Base-by-base conservation (phyloP, 2,888 invertebrate genomes). In the Protonemura montana region DNA sequence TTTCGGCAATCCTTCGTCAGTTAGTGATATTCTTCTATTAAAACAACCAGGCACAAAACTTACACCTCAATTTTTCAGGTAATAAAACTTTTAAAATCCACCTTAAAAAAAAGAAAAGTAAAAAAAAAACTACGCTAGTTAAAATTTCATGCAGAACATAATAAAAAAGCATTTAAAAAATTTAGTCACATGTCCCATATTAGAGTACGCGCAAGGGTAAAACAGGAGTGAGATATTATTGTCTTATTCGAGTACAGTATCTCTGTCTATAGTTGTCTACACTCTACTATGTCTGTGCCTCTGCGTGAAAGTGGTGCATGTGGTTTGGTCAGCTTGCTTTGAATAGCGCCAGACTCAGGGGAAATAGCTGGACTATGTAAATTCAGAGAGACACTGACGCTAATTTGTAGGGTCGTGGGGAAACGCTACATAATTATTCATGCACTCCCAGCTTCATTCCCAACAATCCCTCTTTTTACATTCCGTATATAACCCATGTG, bases 311-410 rank as follows among this genome's bases (percentile, higher is more conserved):
- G 59, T 59, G 59, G 21, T 59, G 59, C 3, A 16, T 16, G 59
- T 21, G 59, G 59, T 59, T 13, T 21, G 59, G 59, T 59, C 59
- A 59, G 59, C 59, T 21, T 3, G 59, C 59, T 59, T 59, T 59
- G 59, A 59, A 59, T 59, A 59, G 59, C 59, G 59, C 41, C 13
- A n/a, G 16, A 25, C 86, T 83, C 86, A 28, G 35, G 86, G 86
- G 84, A 86, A 86, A 86, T 86, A 84, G 82, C 59, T 35, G 86
- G 80, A 80, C 80, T 86, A 86, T 86, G 86, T 85, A 86, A 86
- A 86, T 86, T 86, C 28, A 41, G 83, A 83, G 77, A 76, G 86
- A 86, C 82, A 86, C 76, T 84, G 86, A 83, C 85, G 86, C 78
- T 86, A 86, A 86, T 86, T 86, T 85, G 85, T 28, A 84, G 85